phyloP scores from a whole-genome alignment of 2,113 vertebrate species.

The Dicerorhinus sumatrensis region DNA sequence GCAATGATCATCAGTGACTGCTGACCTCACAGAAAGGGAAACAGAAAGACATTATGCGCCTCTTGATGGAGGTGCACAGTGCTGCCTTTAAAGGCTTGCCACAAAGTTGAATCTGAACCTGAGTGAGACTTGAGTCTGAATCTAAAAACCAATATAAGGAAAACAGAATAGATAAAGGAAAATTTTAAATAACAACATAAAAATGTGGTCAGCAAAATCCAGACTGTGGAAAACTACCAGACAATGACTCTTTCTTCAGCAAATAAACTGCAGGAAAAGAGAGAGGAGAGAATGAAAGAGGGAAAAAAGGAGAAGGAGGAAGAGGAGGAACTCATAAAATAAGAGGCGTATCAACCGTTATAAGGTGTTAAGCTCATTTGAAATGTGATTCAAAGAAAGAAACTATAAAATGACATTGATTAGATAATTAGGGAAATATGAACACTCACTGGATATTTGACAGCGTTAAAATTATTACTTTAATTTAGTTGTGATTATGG shows the following conservation, averaged over 20 bases:
- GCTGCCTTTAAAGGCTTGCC: not conserved
- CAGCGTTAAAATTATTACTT: constrained; percentile 15
- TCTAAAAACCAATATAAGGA: constrained; percentile 40
- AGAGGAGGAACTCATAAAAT: not conserved
- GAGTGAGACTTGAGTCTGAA: not conserved
- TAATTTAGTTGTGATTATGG: not conserved
- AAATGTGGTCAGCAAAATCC: constrained; percentile 34
- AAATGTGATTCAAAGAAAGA: not conserved
- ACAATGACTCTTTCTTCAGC: not conserved
- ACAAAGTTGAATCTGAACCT: not conserved
- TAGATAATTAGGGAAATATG: not conserved
- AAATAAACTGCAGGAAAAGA: not conserved
- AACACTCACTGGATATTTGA: not conserved
- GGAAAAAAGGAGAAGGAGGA: not conserved
- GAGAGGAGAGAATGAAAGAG: not conserved
- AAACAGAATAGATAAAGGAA: constrained; percentile 10
- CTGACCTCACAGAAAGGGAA: not conserved
- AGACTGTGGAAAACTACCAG: not conserved
- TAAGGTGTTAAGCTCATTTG: not conserved
- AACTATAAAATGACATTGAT: not conserved
- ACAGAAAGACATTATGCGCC: not conserved
- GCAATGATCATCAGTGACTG: not conserved
- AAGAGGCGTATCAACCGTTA: not conserved
- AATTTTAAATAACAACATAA: constrained; percentile 1
- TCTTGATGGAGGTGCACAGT: not conserved